Percentiles rank a stretch among this genome's conserved stretches.
Evolutionary conservation across 2,888 invertebrate genomes (phyloP).

Genomic region (Pristionchus arcanus): DNA sequence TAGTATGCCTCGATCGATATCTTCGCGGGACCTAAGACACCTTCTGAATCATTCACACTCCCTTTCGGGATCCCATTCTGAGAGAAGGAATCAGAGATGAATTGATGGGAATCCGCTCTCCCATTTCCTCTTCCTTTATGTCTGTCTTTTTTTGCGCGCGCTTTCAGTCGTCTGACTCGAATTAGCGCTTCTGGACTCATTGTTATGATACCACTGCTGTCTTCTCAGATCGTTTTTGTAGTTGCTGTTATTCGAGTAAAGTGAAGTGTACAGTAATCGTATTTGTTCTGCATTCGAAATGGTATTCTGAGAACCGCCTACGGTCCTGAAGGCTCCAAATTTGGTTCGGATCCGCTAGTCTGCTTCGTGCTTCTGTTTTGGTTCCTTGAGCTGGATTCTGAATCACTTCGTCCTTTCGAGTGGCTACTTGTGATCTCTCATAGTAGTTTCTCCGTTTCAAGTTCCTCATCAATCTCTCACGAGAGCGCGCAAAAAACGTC

Average conservation of each 20-base stretch:
- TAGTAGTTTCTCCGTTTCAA: not conserved
- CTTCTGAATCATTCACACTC: not conserved
- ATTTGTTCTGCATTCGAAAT: too few species aligned
- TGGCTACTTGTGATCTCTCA: not conserved
- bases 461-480: not conserved
- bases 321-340: too few species aligned
- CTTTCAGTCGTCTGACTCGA: too few species aligned
- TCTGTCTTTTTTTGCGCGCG: not conserved
- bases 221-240: not conserved
- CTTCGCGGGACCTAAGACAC: not conserved
- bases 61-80: conserved; percentile 20
- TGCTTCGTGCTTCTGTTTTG: not conserved
- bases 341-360: too few species aligned
- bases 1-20: not conserved
- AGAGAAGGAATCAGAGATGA: conserved; percentile 35
- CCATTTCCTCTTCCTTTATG: not conserved
- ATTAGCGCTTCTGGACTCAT: too few species aligned
- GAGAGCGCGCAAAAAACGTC: conserved; percentile 26
- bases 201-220: too few species aligned
- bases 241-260: not conserved
- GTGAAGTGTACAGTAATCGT: not conserved
- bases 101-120: conserved; percentile 31
- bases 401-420: not conserved
- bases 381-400: not conserved
- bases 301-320: too few species aligned